Base-by-base conservation (phyloP, 2,113 vertebrate species). In the Smithornis capensis region DNA sequence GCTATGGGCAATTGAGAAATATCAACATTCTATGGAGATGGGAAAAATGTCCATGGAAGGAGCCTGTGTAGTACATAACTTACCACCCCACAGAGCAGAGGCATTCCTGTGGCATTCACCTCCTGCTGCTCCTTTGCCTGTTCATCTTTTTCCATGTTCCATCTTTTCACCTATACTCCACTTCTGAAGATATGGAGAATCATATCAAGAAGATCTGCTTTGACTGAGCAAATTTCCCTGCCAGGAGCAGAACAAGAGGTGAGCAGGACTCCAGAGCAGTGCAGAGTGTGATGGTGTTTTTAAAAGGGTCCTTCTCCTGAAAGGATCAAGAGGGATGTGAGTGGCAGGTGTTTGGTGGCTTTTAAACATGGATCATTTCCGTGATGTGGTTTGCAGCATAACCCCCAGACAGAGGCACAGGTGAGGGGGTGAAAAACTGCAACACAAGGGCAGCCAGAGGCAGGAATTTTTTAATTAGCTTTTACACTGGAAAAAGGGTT, bases 381-480 rank as follows among this genome's bases (percentile, higher is more conserved):
- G 65, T 24, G 14, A 3, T 64, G 3, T 71, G 86, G 38, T 84
- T 92, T 87, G 64, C 69, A 93, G 76, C 40, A 47, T 60, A 92
- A 52, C 68, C 73, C 68, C 83, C 83, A 74, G 92, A 59, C 31
- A 95, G 57, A 86, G 33, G 56, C 80, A 75, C 64, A 84, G 83
- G 88, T 94, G 86, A 91, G 60, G 38, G 38, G 64, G 35, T 75
- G 84, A 96, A 89, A 52, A 55, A 52, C 44, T 91, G 69, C 69
- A 78, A n/a, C 73, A 67, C 56, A 35, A 89, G 83, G 76, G 86
- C 87, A 94, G 89, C 83, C 83, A 78, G 92, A 96, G 91, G 94
- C 96, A 96, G 86, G 89, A 70, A 56, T 44, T 90, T 92, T 93
- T 89, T 64, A 91, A 95, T 96, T 93, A 82, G 80, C 71, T 95